phyloP scores from a whole-genome alignment of 2,113 vertebrate species.

The Pithys albifrons region DNA sequence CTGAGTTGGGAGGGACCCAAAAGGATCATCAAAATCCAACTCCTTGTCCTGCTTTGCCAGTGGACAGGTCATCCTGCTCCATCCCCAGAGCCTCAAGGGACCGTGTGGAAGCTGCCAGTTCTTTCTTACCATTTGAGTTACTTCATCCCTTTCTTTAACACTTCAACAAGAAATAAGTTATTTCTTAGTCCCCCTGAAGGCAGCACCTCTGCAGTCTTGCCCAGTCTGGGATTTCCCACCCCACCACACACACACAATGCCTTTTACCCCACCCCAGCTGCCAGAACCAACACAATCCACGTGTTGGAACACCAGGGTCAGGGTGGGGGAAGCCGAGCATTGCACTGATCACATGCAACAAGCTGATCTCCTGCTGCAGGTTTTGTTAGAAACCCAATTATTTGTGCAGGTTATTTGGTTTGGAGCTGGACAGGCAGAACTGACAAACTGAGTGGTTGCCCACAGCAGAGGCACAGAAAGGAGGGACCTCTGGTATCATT shows the following conservation, averaged over 20 bases:
- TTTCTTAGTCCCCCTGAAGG: neutral
- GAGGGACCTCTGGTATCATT: conserved; percentile 6
- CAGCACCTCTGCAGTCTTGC: neutral
- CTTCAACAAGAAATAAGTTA: neutral
- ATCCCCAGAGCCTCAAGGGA: neutral
- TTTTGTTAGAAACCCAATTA: neutral
- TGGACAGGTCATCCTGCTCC: neutral
- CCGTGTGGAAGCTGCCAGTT: neutral
- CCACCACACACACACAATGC: neutral
- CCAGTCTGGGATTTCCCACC: neutral
- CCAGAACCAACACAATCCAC: accelerated
- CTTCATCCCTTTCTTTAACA: neutral
- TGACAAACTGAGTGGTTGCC: neutral
- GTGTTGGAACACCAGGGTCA: neutral
- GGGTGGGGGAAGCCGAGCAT: neutral
- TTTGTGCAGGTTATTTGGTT: neutral
- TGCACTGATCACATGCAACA: neutral
- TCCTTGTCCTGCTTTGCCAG: neutral
- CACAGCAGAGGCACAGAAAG: neutral
- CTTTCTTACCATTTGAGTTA: neutral
- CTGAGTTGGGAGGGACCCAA: neutral
- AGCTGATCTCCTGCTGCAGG: neutral
- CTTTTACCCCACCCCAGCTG: neutral
- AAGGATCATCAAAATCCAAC: neutral
- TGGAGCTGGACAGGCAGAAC: neutral